Evolutionary conservation across 2,888 invertebrate genomes (phyloP).

Genomic region (Drosophila diplacantha): DNA sequence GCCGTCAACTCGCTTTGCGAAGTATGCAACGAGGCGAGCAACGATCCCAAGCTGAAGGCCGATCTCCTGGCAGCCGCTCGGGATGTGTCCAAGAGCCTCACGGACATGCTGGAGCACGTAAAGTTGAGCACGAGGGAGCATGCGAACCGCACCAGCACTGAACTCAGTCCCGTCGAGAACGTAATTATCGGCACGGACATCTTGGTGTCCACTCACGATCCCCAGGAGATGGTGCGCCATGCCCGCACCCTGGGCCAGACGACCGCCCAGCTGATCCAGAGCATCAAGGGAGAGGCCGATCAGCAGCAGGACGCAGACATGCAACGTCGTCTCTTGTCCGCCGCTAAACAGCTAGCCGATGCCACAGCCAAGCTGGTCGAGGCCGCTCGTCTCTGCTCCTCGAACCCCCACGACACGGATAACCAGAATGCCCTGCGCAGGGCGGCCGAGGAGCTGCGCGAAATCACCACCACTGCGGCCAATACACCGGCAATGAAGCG

Average conservation of each 20-base stretch:
- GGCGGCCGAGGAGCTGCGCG: slow-evolving; percentile 95
- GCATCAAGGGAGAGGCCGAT: slow-evolving; percentile 97
- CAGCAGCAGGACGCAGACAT: slow-evolving; percentile 90
- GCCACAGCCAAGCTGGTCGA: slow-evolving; percentile 98
- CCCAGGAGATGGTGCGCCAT: slow-evolving; percentile 96
- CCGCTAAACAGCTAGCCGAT: slow-evolving; percentile 96
- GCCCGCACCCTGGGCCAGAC: slow-evolving; percentile 95
- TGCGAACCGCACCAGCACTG: slow-evolving; percentile 84
- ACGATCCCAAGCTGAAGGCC: slow-evolving; percentile 83
- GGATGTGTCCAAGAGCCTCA: slow-evolving; percentile 91
- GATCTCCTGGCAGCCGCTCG: slow-evolving; percentile 90
- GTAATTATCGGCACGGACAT: slow-evolving; percentile 94
- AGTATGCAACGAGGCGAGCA: slow-evolving; percentile 86
- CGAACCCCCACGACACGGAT: slow-evolving; percentile 87
- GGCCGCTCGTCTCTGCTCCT: slow-evolving; percentile 94
- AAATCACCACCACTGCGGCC: slow-evolving; percentile 92
- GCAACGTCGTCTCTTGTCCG: slow-evolving; percentile 93
- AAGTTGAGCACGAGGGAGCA: slow-evolving; percentile 83
- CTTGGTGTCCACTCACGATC: slow-evolving; percentile 90
- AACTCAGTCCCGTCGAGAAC: slow-evolving; percentile 89
- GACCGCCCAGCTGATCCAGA: slow-evolving; percentile 94
- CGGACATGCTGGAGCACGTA: slow-evolving; percentile 93
- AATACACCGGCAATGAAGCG: slow-evolving; percentile 85
- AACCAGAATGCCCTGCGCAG: slow-evolving; percentile 90
- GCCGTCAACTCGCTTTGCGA: slow-evolving; percentile 93